phyloP scores from a whole-genome alignment of 2,113 vertebrate species.

The Poeciliopsis retropinna region DNA sequence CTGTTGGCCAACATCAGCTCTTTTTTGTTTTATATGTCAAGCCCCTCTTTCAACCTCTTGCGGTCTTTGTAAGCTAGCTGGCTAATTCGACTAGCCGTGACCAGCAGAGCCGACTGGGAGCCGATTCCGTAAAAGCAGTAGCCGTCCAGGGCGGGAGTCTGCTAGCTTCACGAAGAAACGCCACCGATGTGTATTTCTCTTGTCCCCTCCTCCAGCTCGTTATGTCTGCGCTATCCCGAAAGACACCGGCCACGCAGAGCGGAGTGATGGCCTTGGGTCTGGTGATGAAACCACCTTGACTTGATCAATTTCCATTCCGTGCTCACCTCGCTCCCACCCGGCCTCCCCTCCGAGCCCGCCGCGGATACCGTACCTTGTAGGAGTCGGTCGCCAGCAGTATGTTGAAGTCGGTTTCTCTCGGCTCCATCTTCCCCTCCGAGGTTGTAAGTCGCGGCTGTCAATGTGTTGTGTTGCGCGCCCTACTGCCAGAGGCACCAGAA shows the following conservation, averaged over 20 bases:
- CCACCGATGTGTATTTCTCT: slow-evolving; percentile 12
- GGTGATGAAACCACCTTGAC: slow-evolving; percentile 76
- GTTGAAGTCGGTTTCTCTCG: slow-evolving; percentile 87
- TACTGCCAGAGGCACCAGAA: slow-evolving; percentile 60
- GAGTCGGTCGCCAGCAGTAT: slow-evolving; percentile 93
- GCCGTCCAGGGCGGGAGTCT: not conserved
- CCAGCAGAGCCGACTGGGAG: slow-evolving; percentile 13
- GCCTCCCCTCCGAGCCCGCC: not conserved
- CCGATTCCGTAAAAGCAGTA: not conserved
- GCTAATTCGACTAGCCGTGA: slow-evolving; percentile 47
- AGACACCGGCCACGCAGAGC: slow-evolving; percentile 40
- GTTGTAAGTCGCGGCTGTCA: slow-evolving; percentile 73
- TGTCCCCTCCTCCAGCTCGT: slow-evolving; percentile 32
- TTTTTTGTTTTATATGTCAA: slow-evolving; percentile 22
- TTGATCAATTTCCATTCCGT: slow-evolving; percentile 44
- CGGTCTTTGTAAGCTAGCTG: slow-evolving; percentile 38
- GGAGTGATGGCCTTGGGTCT: slow-evolving; percentile 74
- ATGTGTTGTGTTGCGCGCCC: slow-evolving; percentile 59
- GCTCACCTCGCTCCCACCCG: slow-evolving; percentile 8
- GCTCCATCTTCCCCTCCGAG: slow-evolving; percentile 86
- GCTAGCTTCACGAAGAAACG: slow-evolving; percentile 22
- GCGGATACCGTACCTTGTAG: slow-evolving; percentile 87
- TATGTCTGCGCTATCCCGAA: slow-evolving; percentile 57
- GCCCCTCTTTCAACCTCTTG: slow-evolving; percentile 6
- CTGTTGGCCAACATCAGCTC: slow-evolving; percentile 63